These are phyloP conservation scores for Anaspis maculata DNA, from an alignment of 2,888 invertebrate genomes.

Conservation along the genomic window DNA sequence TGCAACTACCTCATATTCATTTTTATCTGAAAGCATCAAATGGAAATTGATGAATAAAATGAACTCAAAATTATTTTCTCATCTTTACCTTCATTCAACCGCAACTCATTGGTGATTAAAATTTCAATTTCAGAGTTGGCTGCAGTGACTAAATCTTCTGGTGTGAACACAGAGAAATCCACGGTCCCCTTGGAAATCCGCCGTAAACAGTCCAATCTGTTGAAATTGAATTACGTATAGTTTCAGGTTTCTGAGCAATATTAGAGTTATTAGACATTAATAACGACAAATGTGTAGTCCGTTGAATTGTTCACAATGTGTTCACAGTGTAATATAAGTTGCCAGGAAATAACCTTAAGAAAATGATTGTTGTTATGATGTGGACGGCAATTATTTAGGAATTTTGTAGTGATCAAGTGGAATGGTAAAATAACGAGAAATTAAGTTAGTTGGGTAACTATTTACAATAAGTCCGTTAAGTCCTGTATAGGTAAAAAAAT, in stretches of 20 bases:
- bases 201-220: slow-evolving; percentile 71
- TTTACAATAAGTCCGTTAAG: too few species aligned
- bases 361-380: too few species aligned
- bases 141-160: slow-evolving; percentile 75
- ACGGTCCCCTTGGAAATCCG: slow-evolving; percentile 68
- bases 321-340: too few species aligned
- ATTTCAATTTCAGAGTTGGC: slow-evolving; percentile 59
- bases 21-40: slow-evolving; percentile 40
- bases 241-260: background rate
- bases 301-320: too few species aligned
- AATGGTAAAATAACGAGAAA: too few species aligned
- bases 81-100: slow-evolving; percentile 46
- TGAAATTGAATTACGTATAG: background rate
- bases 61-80: too few species aligned
- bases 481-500: background rate
- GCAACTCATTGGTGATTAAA: slow-evolving; percentile 61
- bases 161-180: slow-evolving; percentile 75
- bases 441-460: too few species aligned
- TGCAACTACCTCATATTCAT: slow-evolving; percentile 57
- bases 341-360: too few species aligned
- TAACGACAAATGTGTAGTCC: too few species aligned
- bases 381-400: too few species aligned
- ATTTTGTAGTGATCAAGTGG: background rate
- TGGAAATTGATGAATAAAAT: too few species aligned
- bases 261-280: background rate